Evolutionary conservation across 2,113 vertebrate species (phyloP), one percentile per base, ranked within the genome.

Genomic region (Aramus guarauna): DNA sequence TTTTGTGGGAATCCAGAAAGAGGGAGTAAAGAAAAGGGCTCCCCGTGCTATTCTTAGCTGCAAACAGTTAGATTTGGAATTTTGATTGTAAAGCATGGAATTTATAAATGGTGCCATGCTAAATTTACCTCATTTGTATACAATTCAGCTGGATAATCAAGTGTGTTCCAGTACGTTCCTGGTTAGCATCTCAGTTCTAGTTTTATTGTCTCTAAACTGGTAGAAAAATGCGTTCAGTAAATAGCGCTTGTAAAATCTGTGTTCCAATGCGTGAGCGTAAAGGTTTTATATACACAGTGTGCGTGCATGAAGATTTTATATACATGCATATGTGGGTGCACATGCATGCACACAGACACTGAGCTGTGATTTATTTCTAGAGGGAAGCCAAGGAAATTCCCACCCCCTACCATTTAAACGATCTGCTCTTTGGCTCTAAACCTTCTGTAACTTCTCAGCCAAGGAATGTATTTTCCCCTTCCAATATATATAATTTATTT

Each of bases 1-100:
- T 97, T 98, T 97, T 92, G 16, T 97, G 98, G 97, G 98, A 98
- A 98, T 94, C 93, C 80, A 85, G 64, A 94, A 92, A 91, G 84
- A 93, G 24, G 56, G 93, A 96, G 86, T 71, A 43, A 62, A 78
- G 68, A 52, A 87, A 96, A 94, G 86, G 95, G 83, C 98, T 98
- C 96, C 96, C 96, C 60, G 0, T 1, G 71, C 98, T 98, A 97
- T 97, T 97, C 94, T 97, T 97, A 98, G 98, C 95, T 43, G 89
- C 92, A 76, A 95, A 75, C 52, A 78, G 95, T 60, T 88, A 85
- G 94, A 95, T 96, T 97, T 96, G 97, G 96, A 97, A 95, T 96
- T 89, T 85, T 97, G 97, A 97, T 94, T 89, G 94, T 89, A 96
- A 96, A 96, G 92, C 90, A 41, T 93, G 88, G 96, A 87, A 92